phyloP scores from a whole-genome alignment of 2,888 invertebrate species.

The Acleris laterana region DNA sequence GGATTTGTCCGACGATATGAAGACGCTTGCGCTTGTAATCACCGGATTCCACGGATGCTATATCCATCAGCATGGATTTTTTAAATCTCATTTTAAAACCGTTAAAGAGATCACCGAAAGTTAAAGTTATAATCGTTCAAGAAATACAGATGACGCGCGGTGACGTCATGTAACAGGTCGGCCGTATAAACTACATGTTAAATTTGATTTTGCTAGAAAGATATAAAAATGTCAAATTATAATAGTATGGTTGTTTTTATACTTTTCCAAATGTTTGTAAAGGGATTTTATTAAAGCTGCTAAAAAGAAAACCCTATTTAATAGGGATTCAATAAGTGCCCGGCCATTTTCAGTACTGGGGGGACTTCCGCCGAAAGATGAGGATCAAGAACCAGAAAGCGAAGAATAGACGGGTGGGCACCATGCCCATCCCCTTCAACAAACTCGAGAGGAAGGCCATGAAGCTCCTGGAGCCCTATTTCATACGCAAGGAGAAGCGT shows the following conservation, averaged over 20 bases:
- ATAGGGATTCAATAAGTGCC: neutral
- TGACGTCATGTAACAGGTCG: too few species aligned
- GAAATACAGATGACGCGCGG: too few species aligned
- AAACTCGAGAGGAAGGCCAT: constrained; percentile 64
- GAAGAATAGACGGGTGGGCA: constrained; percentile 44
- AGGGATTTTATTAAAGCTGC: too few species aligned
- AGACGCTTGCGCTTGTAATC: neutral
- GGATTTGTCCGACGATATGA: neutral
- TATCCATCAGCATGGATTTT: neutral
- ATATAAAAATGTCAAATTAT: too few species aligned
- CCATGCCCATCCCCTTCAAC: constrained; percentile 54
- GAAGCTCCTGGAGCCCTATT: constrained; percentile 61
- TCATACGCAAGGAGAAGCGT: constrained; percentile 56
- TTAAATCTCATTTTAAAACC: too few species aligned
- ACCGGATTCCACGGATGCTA: neutral
- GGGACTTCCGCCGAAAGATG: constrained; percentile 70
- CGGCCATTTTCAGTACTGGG: constrained; percentile 65
- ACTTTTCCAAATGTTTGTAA: too few species aligned
- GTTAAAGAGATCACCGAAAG: too few species aligned
- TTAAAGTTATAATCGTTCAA: too few species aligned
- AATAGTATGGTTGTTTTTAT: too few species aligned
- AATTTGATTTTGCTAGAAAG: too few species aligned
- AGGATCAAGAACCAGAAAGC: constrained; percentile 67
- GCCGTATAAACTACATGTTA: too few species aligned
- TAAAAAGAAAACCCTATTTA: too few species aligned